Evolutionary conservation across 2,113 vertebrate species (phyloP).

Genomic region (Brachypteracias leptosomus): DNA sequence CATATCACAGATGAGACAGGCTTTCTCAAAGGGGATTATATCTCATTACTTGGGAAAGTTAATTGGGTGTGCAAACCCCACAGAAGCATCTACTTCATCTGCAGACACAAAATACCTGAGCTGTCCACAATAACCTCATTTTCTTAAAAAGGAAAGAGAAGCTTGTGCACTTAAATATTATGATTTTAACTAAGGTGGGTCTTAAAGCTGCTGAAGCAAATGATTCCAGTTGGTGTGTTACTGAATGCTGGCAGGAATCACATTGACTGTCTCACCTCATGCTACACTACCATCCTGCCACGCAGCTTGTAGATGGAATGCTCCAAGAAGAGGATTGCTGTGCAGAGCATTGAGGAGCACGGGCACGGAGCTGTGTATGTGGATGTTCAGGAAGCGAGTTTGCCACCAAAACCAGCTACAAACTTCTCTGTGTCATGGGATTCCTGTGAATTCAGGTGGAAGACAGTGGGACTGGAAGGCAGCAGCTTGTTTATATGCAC

Average conservation of each 20-base stretch:
- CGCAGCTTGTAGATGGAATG: background rate
- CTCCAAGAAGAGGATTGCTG: background rate
- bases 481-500: background rate
- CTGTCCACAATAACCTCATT: slow-evolving; percentile 29
- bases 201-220: background rate
- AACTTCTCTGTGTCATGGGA: background rate
- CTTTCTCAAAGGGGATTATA: background rate
- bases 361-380: fast-evolving
- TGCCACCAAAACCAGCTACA: background rate
- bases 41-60: slow-evolving; percentile 40
- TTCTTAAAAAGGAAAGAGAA: background rate
- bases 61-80: slow-evolving; percentile 44
- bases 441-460: background rate
- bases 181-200: background rate
- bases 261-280: background rate
- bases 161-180: background rate
- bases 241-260: background rate
- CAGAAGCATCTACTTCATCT: background rate
- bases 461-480: background rate
- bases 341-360: background rate
- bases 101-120: slow-evolving; percentile 23
- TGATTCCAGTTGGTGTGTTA: background rate
- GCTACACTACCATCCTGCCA: fast-evolving
- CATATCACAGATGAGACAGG: background rate
- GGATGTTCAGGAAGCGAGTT: background rate